Percentiles rank a stretch among this genome's conserved stretches.
phyloP scores from a whole-genome alignment of 2,113 vertebrate species.

The Pantherophis guttatus region DNA sequence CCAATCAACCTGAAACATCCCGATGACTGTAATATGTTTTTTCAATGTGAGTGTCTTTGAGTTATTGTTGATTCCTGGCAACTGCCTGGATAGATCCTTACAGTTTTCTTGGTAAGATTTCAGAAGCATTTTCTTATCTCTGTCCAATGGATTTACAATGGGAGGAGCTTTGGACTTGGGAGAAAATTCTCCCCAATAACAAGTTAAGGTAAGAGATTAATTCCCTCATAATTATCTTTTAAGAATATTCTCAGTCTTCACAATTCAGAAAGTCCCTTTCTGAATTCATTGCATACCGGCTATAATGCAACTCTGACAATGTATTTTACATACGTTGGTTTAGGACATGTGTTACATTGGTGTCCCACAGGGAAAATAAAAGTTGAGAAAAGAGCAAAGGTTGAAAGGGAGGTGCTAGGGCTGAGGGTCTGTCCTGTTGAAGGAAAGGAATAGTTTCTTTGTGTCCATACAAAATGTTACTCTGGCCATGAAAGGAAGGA shows the following conservation, averaged over 20 bases:
- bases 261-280: neutral
- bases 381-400: constrained; percentile 71
- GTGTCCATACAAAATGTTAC: constrained; percentile 71
- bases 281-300: neutral
- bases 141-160: neutral
- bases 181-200: neutral
- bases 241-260: neutral
- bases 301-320: neutral
- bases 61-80: neutral
- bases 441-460: constrained; percentile 72
- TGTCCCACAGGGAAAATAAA: neutral
- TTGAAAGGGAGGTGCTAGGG: constrained; percentile 58
- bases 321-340: neutral
- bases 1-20: neutral
- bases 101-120: neutral
- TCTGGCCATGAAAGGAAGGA: constrained; percentile 68
- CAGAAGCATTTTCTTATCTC: neutral
- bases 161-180: neutral
- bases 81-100: neutral
- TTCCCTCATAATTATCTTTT: neutral
- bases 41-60: neutral
- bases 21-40: neutral
- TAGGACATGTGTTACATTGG: neutral
- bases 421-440: constrained; percentile 61
- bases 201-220: neutral